A percentile compares a stretch with the other conserved stretches of the same genome.
phyloP scores from a whole-genome alignment of 2,113 vertebrate genomes.

The Ptychochromis oligacanthus region DNA sequence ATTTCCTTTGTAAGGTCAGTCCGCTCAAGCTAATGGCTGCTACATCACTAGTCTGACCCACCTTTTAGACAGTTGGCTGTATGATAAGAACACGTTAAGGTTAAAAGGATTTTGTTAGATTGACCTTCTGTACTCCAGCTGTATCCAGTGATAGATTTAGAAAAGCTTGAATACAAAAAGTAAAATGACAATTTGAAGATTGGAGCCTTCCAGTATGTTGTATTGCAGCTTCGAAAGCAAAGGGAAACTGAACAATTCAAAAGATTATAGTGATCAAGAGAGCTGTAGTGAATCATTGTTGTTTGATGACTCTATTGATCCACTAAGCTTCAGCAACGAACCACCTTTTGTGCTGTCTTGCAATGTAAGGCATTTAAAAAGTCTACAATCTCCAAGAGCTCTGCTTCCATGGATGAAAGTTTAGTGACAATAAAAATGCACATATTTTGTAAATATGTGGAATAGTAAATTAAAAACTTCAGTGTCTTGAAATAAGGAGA shows the following conservation, averaged over 20 bases:
- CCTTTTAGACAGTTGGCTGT: constrained; percentile 52
- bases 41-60: constrained; percentile 60
- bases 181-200: constrained; percentile 37
- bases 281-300: constrained; percentile 34
- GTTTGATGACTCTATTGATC: constrained; percentile 55
- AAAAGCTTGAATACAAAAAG: neutral
- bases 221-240: constrained; percentile 31
- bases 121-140: constrained; percentile 45
- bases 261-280: constrained; percentile 32
- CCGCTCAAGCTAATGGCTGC: constrained; percentile 58
- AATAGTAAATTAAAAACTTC: neutral
- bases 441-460: neutral
- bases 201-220: constrained; percentile 29
- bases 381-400: neutral
- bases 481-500: neutral
- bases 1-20: constrained; percentile 79
- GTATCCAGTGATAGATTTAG: constrained; percentile 55
- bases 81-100: constrained; percentile 70
- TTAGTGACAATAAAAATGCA: neutral
- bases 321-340: constrained; percentile 16
- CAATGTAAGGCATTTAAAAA: neutral
- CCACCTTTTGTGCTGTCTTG: neutral
- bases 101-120: constrained; percentile 71
- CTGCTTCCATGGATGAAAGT: neutral
- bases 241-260: constrained; percentile 34